Evolutionary conservation across 37 sponge, comb jelly and placozoan species (phyloP).

Genomic region (Petrosia ficiformis): DNA sequence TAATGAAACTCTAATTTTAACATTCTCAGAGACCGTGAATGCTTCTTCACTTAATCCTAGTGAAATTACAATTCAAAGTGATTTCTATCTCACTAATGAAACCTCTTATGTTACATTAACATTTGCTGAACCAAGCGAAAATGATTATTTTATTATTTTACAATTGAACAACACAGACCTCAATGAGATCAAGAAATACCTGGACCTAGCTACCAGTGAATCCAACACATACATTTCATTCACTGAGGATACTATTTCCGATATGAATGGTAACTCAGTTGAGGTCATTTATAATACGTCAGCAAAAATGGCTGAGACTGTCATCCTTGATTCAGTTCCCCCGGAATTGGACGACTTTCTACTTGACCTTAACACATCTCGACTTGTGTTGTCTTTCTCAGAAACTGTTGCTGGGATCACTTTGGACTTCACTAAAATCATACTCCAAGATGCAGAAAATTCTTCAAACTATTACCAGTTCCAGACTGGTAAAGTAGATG

Average conservation of each 20-base stretch:
- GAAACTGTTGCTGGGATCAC: slow-evolving; percentile 68
- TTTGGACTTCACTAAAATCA: slow-evolving; percentile 30
- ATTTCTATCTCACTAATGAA: neutral
- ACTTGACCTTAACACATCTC: slow-evolving; percentile 64
- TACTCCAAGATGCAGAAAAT: slow-evolving; percentile 52
- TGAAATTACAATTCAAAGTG: slow-evolving; percentile 58
- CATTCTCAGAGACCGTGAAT: slow-evolving; percentile 80
- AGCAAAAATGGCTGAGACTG: slow-evolving; percentile 18
- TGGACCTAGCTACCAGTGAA: slow-evolving; percentile 37
- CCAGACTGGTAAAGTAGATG: slow-evolving; percentile 21
- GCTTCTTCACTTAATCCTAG: slow-evolving; percentile 42
- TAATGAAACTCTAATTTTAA: slow-evolving; percentile 60
- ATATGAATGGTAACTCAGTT: slow-evolving; percentile 80
- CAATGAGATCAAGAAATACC: slow-evolving; percentile 63
- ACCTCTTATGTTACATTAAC: slow-evolving; percentile 38
- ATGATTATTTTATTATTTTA: slow-evolving; percentile 38
- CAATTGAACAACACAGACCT: slow-evolving; percentile 37
- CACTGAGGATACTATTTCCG: slow-evolving; percentile 32
- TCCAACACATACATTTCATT: slow-evolving; percentile 68
- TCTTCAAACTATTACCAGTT: slow-evolving; percentile 31
- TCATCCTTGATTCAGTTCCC: slow-evolving; percentile 34
- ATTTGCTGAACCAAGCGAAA: slow-evolving; percentile 26
- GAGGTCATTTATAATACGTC: slow-evolving; percentile 20
- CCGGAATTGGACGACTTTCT: slow-evolving; percentile 61
- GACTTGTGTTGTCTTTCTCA: slow-evolving; percentile 52